Evolutionary conservation across 2,797 vertebrate species (phyloP).

Genomic region (Onychomys torridus): DNA sequence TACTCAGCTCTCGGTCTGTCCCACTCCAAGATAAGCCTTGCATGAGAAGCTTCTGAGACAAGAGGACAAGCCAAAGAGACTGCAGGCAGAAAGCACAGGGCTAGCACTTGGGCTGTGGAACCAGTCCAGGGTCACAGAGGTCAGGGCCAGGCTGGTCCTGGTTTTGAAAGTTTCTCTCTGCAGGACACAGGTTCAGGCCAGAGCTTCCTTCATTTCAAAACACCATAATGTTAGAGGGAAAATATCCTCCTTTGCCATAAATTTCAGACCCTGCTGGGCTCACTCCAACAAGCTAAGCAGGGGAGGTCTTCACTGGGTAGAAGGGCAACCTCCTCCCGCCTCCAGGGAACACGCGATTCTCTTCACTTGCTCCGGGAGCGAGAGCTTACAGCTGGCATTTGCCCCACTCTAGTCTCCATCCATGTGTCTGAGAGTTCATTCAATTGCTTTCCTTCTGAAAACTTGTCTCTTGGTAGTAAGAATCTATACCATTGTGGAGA

Average conservation of each 20-base stretch:
- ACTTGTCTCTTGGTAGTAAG: neutral
- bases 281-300: neutral
- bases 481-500: neutral
- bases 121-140: neutral
- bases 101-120: neutral
- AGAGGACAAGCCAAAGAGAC: neutral
- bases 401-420: neutral
- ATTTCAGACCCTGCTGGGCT: neutral
- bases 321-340: rapidly evolving
- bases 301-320: rapidly evolving
- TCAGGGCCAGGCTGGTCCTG: neutral
- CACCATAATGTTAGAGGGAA: neutral
- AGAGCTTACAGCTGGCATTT: neutral
- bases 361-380: neutral
- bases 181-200: neutral
- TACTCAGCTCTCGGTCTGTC: neutral
- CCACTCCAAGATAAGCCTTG: neutral
- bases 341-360: rapidly evolving
- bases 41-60: neutral
- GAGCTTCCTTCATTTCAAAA: neutral
- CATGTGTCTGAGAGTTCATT: neutral
- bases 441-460: neutral
- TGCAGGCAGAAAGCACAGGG: neutral
- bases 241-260: neutral
- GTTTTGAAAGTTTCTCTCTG: slow-evolving; percentile 51